These are phyloP conservation scores for Salpingus planirostris DNA, from an alignment of 2,888 invertebrate species.

Conservation along the genomic window DNA sequence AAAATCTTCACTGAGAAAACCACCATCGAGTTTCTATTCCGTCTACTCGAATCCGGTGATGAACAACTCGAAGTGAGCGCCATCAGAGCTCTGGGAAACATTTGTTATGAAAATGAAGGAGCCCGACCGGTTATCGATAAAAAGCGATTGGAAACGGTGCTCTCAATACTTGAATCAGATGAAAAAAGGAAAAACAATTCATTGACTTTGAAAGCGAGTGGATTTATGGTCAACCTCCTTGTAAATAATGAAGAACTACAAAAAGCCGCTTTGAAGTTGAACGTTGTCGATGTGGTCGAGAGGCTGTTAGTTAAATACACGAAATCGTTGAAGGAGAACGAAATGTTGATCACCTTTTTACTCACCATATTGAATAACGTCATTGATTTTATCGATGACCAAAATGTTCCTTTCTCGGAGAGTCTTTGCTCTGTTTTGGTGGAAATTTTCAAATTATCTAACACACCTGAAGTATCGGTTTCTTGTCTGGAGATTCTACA, in stretches of 20 bases:
- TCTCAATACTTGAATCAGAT: conserved; percentile 27
- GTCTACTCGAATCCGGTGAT: conserved; percentile 47
- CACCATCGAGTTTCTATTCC: conserved; percentile 51
- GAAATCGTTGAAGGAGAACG: conserved; percentile 46
- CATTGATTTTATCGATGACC: conserved; percentile 53
- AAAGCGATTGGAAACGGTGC: conserved; percentile 29
- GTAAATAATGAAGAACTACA: conserved; percentile 63
- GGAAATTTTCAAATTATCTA: conserved; percentile 54
- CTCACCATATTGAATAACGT: conserved; percentile 53
- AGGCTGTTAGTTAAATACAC: conserved; percentile 46
- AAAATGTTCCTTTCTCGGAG: conserved; percentile 33
- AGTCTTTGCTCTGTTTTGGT: conserved; percentile 43
- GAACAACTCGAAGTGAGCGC: conserved; percentile 58
- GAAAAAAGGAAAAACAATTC: conserved; percentile 18
- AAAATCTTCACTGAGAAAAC: conserved; percentile 56
- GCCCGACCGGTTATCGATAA: conserved; percentile 46
- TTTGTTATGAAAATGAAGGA: conserved; percentile 79
- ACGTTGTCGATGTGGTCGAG: conserved; percentile 47
- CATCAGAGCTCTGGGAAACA: conserved; percentile 77
- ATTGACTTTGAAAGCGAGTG: conserved; percentile 53
- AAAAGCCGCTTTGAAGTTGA: conserved; percentile 49
- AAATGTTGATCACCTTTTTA: conserved; percentile 48
- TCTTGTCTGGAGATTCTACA: conserved; percentile 68
- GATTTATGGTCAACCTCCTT: conserved; percentile 71
- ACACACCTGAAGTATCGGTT: conserved; percentile 64